A percentile compares a stretch with the other conserved stretches of the same genome.
Evolutionary conservation across 2,888 invertebrate genomes (phyloP).

Genomic region (Hedychridium roseum): DNA sequence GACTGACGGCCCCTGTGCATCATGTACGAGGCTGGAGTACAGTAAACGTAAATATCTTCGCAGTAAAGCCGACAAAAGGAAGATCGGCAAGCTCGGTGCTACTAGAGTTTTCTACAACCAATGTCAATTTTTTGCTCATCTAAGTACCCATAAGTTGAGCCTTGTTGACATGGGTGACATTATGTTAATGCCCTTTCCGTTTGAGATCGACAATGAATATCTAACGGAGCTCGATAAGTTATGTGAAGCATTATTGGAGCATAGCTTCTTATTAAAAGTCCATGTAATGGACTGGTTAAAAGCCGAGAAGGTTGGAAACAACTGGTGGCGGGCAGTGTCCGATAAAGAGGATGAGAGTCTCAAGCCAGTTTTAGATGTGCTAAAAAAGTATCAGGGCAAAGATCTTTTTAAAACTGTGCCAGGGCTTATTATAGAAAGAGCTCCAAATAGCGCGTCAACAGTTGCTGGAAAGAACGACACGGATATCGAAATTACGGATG

Average conservation of each 20-base stretch:
- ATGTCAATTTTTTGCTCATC: conserved; percentile 55
- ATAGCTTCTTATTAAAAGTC: conserved; percentile 44
- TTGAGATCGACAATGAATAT: conserved; percentile 35
- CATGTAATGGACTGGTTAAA: conserved; percentile 56
- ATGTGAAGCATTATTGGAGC: conserved; percentile 52
- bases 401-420: conserved; percentile 20
- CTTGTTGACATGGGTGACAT: conserved; percentile 48
- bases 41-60: conserved; percentile 43
- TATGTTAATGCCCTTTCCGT: conserved; percentile 57
- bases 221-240: conserved; percentile 41
- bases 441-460: not conserved
- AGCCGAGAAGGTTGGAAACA: conserved; percentile 29
- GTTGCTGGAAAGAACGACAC: conserved; percentile 3
- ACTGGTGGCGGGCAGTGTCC: conserved; percentile 47
- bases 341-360: conserved; percentile 2
- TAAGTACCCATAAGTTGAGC: conserved; percentile 40
- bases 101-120: conserved; percentile 56
- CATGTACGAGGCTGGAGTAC: conserved; percentile 23
- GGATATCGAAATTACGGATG: not conserved
- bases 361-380: conserved; percentile 27
- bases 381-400: conserved; percentile 30
- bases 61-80: no score
- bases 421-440: no score
- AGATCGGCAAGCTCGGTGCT: conserved; percentile 44
- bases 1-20: conserved; percentile 27